A percentile compares a stretch with the other conserved stretches of the same genome.
Evolutionary conservation across 2,888 invertebrate genomes (phyloP).

Genomic region (Sepioteuthis lessoniana): DNA sequence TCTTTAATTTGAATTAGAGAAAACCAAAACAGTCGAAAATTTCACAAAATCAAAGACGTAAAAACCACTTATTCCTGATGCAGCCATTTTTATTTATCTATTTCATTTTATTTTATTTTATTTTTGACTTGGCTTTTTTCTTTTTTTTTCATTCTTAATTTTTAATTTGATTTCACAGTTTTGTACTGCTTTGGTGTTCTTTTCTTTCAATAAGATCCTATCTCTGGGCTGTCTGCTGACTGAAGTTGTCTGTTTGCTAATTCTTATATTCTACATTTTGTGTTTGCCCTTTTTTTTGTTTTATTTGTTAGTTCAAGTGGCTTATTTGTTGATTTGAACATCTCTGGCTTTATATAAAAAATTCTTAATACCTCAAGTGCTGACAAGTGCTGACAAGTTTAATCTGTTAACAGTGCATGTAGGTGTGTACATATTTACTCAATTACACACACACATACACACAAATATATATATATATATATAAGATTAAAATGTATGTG

Average conservation of each 20-base stretch:
- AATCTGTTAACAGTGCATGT: slow-evolving; percentile 20
- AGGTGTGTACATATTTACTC: not conserved
- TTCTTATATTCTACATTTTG: not conserved
- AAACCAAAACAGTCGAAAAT: slow-evolving; percentile 33
- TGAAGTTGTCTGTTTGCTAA: not conserved
- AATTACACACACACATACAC: not conserved
- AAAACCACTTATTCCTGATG: not conserved
- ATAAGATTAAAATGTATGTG: too few species aligned
- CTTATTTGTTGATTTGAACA: too few species aligned
- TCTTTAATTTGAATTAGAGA: not conserved
- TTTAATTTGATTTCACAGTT: too few species aligned
- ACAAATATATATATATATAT: too few species aligned
- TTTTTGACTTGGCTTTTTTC: too few species aligned
- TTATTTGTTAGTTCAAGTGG: too few species aligned
- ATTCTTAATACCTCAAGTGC: not conserved
- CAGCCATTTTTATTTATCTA: not conserved
- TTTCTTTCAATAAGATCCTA: slow-evolving; percentile 12
- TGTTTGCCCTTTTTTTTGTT: too few species aligned
- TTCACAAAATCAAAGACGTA: not conserved
- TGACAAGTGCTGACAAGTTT: slow-evolving; percentile 23
- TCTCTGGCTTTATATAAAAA: not conserved
- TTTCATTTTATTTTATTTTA: not conserved
- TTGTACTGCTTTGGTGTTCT: too few species aligned
- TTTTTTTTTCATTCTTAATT: too few species aligned
- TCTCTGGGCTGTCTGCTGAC: not conserved